Conservation (phyloP, 2,797 vertebrate genomes). For the Enteromius mattozi region DNA sequence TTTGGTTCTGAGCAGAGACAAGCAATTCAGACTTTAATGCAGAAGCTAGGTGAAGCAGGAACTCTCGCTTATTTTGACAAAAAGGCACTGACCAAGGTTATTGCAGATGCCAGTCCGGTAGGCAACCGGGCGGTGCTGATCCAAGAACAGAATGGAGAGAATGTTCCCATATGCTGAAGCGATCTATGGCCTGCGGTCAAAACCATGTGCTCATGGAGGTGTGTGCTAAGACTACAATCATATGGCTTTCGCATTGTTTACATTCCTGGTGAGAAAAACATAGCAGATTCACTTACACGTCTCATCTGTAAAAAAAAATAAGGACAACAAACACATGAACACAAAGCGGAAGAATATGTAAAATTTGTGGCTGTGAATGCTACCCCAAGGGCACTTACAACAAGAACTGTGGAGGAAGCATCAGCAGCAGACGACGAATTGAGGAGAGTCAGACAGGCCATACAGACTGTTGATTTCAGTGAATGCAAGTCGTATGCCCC, state of each 20-base stretch:
- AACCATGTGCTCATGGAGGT: constrained; percentile 25
- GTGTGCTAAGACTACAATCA: neutral
- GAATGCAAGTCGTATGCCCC: constrained; percentile 35
- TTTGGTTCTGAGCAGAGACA: constrained; percentile 38
- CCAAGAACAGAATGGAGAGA: constrained; percentile 29
- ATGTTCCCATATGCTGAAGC: constrained; percentile 42
- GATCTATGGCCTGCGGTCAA: neutral
- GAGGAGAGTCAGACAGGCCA: neutral
- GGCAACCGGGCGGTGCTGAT: constrained; percentile 42
- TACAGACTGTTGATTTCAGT: constrained; percentile 43
- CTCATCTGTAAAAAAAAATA: neutral
- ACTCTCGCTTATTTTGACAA: constrained; percentile 53
- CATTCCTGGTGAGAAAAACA: neutral
- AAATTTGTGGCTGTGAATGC: constrained; percentile 45
- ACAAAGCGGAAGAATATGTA: constrained; percentile 39
- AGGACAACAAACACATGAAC: neutral
- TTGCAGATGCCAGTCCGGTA: constrained; percentile 43
- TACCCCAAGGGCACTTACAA: constrained; percentile 39
- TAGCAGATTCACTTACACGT: constrained; percentile 35
- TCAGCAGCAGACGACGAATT: constrained; percentile 13
- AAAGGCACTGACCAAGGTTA: constrained; percentile 33
- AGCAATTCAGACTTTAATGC: constrained; percentile 20
- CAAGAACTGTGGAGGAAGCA: constrained; percentile 31
- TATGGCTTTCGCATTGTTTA: neutral
- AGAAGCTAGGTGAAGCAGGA: constrained; percentile 2